Percentiles rank a stretch among this genome's conserved stretches.
Conservation (phyloP, 2,113 vertebrate species). For the Erythrocercus mccallii region DNA sequence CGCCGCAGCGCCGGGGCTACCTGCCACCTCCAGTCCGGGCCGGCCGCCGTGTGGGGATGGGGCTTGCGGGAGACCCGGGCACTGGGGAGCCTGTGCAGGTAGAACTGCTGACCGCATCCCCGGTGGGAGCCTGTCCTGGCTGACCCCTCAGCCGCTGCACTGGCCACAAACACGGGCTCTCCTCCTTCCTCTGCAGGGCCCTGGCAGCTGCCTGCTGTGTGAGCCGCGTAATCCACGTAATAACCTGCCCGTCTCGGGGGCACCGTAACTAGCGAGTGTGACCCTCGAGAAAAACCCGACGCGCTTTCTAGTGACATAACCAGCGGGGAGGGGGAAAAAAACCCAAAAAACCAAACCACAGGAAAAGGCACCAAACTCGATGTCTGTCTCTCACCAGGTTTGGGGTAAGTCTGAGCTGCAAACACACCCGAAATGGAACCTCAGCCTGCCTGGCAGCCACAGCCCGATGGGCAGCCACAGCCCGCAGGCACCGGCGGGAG, state of each 20-base stretch:
- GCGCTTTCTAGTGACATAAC: neutral
- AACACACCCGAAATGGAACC: neutral
- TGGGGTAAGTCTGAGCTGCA: neutral
- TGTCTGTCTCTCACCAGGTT: neutral
- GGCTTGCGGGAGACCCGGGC: neutral
- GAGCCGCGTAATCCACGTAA: neutral
- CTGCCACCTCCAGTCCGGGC: neutral
- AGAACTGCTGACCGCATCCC: neutral
- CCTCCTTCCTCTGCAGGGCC: neutral
- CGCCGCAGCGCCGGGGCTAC: neutral
- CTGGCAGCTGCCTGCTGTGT: neutral
- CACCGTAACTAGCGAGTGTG: neutral
- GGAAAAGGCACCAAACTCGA: neutral
- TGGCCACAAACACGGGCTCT: neutral
- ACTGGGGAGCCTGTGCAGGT: neutral
- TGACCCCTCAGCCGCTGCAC: neutral
- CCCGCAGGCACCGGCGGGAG: neutral
- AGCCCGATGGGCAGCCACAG: neutral
- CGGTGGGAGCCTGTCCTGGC: neutral
- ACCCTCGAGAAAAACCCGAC: neutral
- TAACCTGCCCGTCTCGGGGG: neutral
- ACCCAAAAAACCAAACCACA: neutral
- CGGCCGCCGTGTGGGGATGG: neutral
- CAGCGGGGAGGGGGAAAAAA: fast-evolving
- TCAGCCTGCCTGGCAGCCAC: neutral